Evolutionary conservation across 1,140 invertebrate genomes (phyloP).

Genomic region (Sinella curviseta): DNA sequence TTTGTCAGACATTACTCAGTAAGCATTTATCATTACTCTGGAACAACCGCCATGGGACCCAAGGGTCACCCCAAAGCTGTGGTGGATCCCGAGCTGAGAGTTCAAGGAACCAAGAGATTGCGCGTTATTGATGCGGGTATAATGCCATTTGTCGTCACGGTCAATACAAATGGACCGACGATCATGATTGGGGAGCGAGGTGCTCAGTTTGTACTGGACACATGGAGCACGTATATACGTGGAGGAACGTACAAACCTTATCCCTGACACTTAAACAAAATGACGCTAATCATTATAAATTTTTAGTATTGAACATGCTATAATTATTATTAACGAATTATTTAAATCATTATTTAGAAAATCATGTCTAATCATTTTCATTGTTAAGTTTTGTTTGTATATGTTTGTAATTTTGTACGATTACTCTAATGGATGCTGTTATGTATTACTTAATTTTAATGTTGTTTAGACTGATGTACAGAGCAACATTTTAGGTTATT

Average conservation of each 20-base stretch:
- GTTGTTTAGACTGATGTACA: neutral
- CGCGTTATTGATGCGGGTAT: constrained; percentile 56
- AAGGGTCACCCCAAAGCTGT: constrained; percentile 36
- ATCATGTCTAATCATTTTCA: neutral
- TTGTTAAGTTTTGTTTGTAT: neutral
- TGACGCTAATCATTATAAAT: constrained; percentile 10
- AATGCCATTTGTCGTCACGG: constrained; percentile 53
- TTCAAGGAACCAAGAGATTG: constrained; percentile 52
- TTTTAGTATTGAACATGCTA: neutral
- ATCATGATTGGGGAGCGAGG: constrained; percentile 41
- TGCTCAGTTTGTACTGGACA: constrained; percentile 46
- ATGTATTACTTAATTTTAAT: no score
- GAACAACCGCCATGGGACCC: constrained; percentile 45
- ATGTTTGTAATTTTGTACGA: neutral
- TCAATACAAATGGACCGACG: constrained; percentile 41
- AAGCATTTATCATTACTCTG: constrained; percentile 48
- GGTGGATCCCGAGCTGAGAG: constrained; percentile 44
- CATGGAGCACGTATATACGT: constrained; percentile 38
- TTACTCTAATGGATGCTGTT: no score
- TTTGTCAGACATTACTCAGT: constrained; percentile 45
- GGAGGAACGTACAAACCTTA: constrained; percentile 29
- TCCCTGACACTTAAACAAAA: constrained; percentile 1
- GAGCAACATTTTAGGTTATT: neutral
- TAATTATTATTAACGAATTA: neutral
- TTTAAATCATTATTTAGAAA: neutral